Evolutionary conservation across 2,113 vertebrate genomes (phyloP).

Genomic region (Carassius auratus): DNA sequence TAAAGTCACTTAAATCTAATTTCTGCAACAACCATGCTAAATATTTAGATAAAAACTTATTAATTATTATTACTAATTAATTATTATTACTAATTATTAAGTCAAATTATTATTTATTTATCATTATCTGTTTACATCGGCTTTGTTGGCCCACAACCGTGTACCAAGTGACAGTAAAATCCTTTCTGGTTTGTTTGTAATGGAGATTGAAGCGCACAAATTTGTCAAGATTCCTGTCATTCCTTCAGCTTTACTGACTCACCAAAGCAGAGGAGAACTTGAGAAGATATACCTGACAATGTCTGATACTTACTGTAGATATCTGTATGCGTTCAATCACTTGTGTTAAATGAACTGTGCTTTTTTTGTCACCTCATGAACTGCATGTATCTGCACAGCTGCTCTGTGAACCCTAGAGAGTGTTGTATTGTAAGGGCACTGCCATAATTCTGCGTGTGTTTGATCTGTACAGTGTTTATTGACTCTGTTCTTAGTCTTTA

Average conservation of each 20-base stretch:
- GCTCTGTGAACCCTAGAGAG: not conserved
- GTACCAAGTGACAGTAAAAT: not conserved
- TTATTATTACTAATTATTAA: too few relatives aligned
- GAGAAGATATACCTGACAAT: not conserved
- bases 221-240: not conserved
- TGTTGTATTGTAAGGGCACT: not conserved
- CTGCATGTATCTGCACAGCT: too few relatives aligned
- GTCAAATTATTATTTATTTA: not conserved
- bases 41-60: not conserved
- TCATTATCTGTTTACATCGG: not conserved
- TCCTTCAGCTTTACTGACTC: not conserved
- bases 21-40: not conserved
- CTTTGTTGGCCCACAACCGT: not conserved
- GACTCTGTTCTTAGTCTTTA: not conserved
- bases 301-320: too few relatives aligned
- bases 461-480: not conserved
- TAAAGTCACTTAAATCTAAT: not conserved
- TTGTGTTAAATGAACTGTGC: too few relatives aligned
- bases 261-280: not conserved
- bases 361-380: too few relatives aligned
- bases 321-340: too few relatives aligned
- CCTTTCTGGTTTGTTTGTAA: not conserved
- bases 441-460: not conserved
- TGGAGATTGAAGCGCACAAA: not conserved
- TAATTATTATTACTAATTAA: too few relatives aligned